Percentiles rank a stretch among this genome's conserved stretches.
Conservation (phyloP, 2,888 invertebrate genomes). For the Dolomedes plantarius region DNA sequence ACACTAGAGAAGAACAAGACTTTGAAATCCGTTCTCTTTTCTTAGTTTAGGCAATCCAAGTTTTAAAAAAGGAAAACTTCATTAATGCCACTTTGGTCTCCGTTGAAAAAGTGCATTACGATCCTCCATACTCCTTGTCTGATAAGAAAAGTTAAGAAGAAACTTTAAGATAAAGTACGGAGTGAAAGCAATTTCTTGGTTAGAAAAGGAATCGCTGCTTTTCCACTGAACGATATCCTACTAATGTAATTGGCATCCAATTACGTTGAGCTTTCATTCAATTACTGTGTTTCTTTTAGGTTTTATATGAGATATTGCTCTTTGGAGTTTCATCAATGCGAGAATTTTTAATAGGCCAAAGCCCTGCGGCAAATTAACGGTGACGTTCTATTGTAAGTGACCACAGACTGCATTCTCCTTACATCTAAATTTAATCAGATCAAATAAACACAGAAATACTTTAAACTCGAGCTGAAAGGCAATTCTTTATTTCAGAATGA, state of each 20-base stretch:
- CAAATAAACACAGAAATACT: not conserved
- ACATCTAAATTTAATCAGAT: not conserved
- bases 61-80: conserved; percentile 57
- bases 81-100: conserved; percentile 64
- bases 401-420: not conserved
- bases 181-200: conserved; percentile 60
- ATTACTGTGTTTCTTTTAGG: conserved; percentile 58
- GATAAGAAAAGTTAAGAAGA: conserved; percentile 70
- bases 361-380: conserved; percentile 29
- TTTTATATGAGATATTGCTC: conserved; percentile 56
- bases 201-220: conserved; percentile 47
- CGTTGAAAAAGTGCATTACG: conserved; percentile 66
- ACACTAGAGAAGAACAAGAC: conserved; percentile 18
- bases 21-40: conserved; percentile 27
- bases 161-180: conserved; percentile 67
- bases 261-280: conserved; percentile 68
- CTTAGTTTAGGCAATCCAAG: conserved; percentile 30
- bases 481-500: too few species aligned
- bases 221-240: conserved; percentile 58
- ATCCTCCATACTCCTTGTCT: conserved; percentile 50
- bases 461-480: not conserved
- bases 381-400: conserved; percentile 13
- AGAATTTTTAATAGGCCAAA: conserved; percentile 63
- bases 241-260: conserved; percentile 70
- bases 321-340: conserved; percentile 46